Evolutionary conservation across 2,113 vertebrate genomes (phyloP).

Genomic region (Labrus mixtus): DNA sequence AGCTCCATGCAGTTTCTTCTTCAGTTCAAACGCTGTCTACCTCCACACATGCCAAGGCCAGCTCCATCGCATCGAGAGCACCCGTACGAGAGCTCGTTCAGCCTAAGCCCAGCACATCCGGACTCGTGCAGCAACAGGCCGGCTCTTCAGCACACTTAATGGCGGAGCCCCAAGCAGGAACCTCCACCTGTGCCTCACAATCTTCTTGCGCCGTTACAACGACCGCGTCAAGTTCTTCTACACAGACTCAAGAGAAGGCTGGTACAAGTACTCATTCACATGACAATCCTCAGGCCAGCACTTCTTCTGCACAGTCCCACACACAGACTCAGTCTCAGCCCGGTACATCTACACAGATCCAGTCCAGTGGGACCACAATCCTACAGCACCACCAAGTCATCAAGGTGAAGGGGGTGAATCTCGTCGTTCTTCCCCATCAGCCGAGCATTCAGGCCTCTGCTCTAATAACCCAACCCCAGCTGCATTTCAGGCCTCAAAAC

Average conservation of each 20-base stretch:
- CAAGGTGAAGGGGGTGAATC: conserved; percentile 26
- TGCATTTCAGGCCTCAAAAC: conserved; percentile 9
- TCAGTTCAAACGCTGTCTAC: conserved; percentile 58
- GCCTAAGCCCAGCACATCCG: conserved; percentile 61
- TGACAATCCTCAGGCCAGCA: conserved; percentile 69
- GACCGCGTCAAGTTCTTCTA: conserved; percentile 22
- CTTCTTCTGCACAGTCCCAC: conserved; percentile 57
- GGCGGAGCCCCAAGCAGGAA: conserved; percentile 9
- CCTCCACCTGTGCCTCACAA: conserved; percentile 29
- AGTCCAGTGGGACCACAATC: not conserved
- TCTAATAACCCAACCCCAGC: conserved; percentile 39
- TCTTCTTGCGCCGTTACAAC: conserved; percentile 10
- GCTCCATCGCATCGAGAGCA: conserved; percentile 12
- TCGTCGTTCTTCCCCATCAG: conserved; percentile 49
- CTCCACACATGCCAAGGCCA: conserved; percentile 56
- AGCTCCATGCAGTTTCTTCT: conserved; percentile 38
- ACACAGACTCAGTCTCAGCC: conserved; percentile 39
- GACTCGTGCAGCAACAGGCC: conserved; percentile 28
- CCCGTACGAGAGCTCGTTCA: conserved; percentile 3
- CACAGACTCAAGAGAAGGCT: conserved; percentile 38
- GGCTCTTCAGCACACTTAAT: conserved; percentile 29
- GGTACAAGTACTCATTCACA: conserved; percentile 28
- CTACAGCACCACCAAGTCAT: conserved; percentile 6
- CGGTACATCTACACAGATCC: conserved; percentile 35
- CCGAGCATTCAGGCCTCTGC: conserved; percentile 40